Conservation (phyloP, 2,888 invertebrate genomes). For the Poecilobothrus nobilitatus region DNA sequence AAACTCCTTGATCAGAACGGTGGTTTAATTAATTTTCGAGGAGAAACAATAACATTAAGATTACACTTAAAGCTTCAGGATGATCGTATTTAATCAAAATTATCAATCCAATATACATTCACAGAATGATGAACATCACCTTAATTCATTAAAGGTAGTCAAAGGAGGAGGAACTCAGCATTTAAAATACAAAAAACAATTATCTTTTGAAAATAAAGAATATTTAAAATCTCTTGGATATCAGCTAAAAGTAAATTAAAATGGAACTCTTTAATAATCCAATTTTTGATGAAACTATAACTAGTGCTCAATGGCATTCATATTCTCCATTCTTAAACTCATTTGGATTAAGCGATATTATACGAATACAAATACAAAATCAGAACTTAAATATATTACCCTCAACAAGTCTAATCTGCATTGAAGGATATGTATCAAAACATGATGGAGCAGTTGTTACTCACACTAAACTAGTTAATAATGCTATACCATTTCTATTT, state of each 20-base stretch:
- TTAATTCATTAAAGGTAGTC: background rate
- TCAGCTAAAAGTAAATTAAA: conserved; percentile 21
- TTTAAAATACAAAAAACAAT: conserved; percentile 11
- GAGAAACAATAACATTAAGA: conserved; percentile 28
- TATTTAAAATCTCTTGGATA: conserved; percentile 20
- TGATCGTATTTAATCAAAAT: conserved; percentile 14
- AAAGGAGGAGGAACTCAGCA: background rate
- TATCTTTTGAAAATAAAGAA: conserved; percentile 17
- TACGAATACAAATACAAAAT: conserved; percentile 31
- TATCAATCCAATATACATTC: conserved; percentile 8
- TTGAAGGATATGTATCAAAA: conserved; percentile 24
- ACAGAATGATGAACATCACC: background rate
- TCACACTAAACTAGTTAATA: conserved; percentile 24
- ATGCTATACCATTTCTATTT: conserved; percentile 28
- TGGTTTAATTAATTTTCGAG: conserved; percentile 30
- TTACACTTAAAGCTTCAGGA: conserved; percentile 23
- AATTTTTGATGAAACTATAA: conserved; percentile 23
- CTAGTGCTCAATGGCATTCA: conserved; percentile 24
- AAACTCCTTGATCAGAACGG: conserved; percentile 31
- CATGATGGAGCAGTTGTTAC: conserved; percentile 19
- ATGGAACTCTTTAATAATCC: conserved; percentile 20
- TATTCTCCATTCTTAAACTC: conserved; percentile 27
- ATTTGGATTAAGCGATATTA: conserved; percentile 30
- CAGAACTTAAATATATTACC: conserved; percentile 29
- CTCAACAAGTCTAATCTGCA: conserved; percentile 27